Evolutionary conservation across 1,140 invertebrate species (phyloP).

Genomic region (Papilio aristodemus): DNA sequence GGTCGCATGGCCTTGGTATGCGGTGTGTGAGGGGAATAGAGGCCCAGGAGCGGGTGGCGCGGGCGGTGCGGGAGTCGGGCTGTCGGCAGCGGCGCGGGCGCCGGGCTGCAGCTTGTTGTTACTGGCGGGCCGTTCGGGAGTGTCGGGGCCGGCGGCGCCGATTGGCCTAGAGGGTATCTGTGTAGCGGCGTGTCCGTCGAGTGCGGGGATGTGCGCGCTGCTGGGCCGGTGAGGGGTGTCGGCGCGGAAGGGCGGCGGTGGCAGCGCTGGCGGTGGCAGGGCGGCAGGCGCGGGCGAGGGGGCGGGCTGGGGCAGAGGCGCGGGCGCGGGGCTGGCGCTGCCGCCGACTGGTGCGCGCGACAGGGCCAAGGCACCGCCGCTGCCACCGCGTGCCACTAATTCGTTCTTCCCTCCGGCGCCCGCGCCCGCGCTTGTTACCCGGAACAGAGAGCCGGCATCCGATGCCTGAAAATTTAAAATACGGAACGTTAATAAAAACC

Average conservation of each 20-base stretch:
- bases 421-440: constrained; percentile 60
- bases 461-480: constrained; percentile 54
- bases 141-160: constrained; percentile 69
- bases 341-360: constrained; percentile 72
- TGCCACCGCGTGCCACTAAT: constrained; percentile 68
- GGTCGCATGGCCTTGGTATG: constrained; percentile 88
- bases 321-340: constrained; percentile 72
- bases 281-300: constrained; percentile 74
- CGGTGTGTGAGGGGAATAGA: constrained; percentile 76
- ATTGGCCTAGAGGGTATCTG: constrained; percentile 63
- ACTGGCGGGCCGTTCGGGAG: constrained; percentile 81
- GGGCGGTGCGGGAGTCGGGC: constrained; percentile 68
- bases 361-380: constrained; percentile 70
- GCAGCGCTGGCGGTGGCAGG: constrained; percentile 70
- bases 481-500: neutral
- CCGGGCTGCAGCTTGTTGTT: constrained; percentile 89
- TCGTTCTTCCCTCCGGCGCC: constrained; percentile 61
- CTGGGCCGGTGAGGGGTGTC: constrained; percentile 68
- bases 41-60: constrained; percentile 66
- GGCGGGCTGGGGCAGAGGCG: constrained; percentile 73
- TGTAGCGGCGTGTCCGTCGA: constrained; percentile 67
- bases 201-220: constrained; percentile 67
- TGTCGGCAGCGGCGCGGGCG: constrained; percentile 79
- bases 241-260: constrained; percentile 67
- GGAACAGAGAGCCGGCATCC: constrained; percentile 71